Conservation (phyloP, 2,888 invertebrate species). For the Meliscaeva auricollis region DNA sequence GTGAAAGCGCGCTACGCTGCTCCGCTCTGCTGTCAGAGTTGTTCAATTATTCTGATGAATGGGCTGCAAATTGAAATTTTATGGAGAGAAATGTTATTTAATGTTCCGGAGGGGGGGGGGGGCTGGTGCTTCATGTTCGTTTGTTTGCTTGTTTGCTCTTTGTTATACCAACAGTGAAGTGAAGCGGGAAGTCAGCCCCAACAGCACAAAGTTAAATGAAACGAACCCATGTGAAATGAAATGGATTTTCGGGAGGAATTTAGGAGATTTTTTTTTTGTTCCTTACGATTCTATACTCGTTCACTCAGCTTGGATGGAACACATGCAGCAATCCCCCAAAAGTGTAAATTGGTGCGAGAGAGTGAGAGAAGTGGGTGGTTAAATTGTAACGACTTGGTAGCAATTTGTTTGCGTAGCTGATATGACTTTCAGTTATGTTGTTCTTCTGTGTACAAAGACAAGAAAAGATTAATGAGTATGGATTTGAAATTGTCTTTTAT, state of each 20-base stretch:
- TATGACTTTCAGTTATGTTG: conserved; percentile 67
- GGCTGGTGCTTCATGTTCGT: conserved; percentile 38
- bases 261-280: conserved; percentile 31
- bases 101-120: conserved; percentile 64
- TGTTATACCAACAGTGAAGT: neutral
- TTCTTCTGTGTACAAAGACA: conserved; percentile 15
- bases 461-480: conserved; percentile 63
- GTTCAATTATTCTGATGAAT: conserved; percentile 79
- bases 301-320: conserved; percentile 11
- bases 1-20: conserved; percentile 65
- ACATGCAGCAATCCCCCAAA: conserved; percentile 22
- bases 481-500: conserved; percentile 68
- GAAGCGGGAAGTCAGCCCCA: conserved; percentile 1
- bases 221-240: conserved; percentile 75
- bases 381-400: conserved; percentile 60
- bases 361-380: conserved; percentile 2
- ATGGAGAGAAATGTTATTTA: conserved; percentile 77
- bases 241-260: conserved; percentile 60
- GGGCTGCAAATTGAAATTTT: conserved; percentile 78
- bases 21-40: conserved; percentile 71
- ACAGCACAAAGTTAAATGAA: conserved; percentile 67
- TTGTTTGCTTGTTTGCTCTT: conserved; percentile 19
- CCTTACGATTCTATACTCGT: neutral
- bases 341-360: conserved; percentile 9
- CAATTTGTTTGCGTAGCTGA: conserved; percentile 70